Base-by-base conservation (phyloP, 2,888 invertebrate genomes). In the Geotrupes spiniger region DNA sequence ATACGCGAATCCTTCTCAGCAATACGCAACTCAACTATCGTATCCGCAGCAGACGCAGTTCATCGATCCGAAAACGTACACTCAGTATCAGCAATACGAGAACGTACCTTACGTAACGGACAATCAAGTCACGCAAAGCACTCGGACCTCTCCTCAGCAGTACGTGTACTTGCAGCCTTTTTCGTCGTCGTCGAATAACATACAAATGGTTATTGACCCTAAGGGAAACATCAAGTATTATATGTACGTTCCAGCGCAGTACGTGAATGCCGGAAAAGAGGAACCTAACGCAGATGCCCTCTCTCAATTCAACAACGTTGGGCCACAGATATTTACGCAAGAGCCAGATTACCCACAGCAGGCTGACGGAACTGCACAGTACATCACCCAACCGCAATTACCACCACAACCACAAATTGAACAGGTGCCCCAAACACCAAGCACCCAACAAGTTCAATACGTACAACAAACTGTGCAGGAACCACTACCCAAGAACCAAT, bases 211-310 rank as follows among this genome's bases (percentile, higher is more conserved):
- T 2, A 61, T 68, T 3, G 69, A 69, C 52, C 64, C 70, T 4
- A 71, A 72, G 61, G 58, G 57, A 9, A 55, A 56, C 33, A 46
- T 69, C 6, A 69, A 70, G 43, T 73, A 71, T 51, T 60, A 69
- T 6, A 68, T 65, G 65, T 69, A 66, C 49, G 51, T 69, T 1
- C 68, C 68, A 12, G 36, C 63, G 1, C 52, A 52, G 31, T 51
- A 54, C 16, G 29, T 49, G 2, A 48, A 45, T 40, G n/a, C n/a
- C n/a, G n/a, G n/a, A n/a, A n/a, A n/a, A n/a, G n/a, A 33, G 4
- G 41, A 38, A 17, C 36, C 37, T 2, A 36, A 25, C 15, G 51
- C 51, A 37, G 28, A 11, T n/a, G 47, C 49, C n/a, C 47, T 27
- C 21, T 40, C 51, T 2, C 39, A 52, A 40, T 38, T 42, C 12